Evolutionary conservation across 2,888 invertebrate genomes (phyloP).

Genomic region (Frankliniella fusca): DNA sequence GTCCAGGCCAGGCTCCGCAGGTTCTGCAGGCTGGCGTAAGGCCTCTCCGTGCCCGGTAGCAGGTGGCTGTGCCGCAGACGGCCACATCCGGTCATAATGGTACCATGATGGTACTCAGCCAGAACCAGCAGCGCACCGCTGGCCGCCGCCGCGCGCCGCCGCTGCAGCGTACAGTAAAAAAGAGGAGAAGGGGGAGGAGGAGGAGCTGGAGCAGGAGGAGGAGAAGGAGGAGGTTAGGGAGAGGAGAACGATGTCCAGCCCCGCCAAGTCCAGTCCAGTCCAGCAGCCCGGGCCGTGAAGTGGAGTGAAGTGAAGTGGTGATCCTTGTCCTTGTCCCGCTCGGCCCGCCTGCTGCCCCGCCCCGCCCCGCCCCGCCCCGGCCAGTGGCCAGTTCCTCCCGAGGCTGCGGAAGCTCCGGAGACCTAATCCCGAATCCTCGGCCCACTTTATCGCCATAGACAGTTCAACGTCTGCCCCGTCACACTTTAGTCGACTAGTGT

Average conservation of each 20-base stretch:
- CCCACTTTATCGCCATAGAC: too few species aligned
- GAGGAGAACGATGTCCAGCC: not conserved
- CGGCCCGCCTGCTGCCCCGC: not conserved
- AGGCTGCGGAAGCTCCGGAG: too few species aligned
- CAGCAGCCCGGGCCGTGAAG: too few species aligned
- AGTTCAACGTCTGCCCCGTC: too few species aligned
- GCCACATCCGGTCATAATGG: slow-evolving; percentile 21
- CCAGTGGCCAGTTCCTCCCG: too few species aligned
- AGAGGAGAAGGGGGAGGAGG: not conserved
- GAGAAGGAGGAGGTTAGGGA: too few species aligned
- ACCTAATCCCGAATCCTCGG: too few species aligned
- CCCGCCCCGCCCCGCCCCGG: too few species aligned
- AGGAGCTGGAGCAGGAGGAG: too few species aligned
- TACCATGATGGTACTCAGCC: slow-evolving; percentile 11
- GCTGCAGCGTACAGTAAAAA: slow-evolving; percentile 2
- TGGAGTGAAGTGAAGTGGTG: not conserved
- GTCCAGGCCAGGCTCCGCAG: not conserved
- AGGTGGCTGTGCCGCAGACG: not conserved
- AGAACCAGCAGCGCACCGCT: not conserved
- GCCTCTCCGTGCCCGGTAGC: not conserved
- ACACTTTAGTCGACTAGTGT: too few species aligned
- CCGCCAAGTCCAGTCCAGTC: not conserved
- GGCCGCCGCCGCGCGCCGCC: not conserved
- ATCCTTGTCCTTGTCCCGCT: not conserved
- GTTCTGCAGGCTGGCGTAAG: too few species aligned